phyloP scores from a whole-genome alignment of 2,113 vertebrate species.

The Daubentonia madagascariensis region DNA sequence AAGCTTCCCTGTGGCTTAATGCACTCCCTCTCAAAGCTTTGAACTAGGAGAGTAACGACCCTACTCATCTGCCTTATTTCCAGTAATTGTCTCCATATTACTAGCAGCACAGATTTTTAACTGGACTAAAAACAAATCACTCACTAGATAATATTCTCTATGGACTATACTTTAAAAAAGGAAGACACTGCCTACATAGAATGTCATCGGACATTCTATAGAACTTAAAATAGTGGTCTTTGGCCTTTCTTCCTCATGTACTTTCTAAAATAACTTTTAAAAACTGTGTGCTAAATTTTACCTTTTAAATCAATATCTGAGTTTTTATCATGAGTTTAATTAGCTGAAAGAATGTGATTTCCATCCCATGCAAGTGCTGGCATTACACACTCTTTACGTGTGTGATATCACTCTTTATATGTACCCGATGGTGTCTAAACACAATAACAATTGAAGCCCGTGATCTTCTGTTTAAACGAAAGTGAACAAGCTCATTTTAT shows the following conservation, averaged over 20 bases:
- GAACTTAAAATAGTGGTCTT: not conserved
- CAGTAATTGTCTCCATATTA: not conserved
- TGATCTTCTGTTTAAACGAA: not conserved
- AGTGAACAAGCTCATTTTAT: not conserved
- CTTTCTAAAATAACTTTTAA: not conserved
- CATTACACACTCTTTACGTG: not conserved
- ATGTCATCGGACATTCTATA: not conserved
- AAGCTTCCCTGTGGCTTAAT: not conserved
- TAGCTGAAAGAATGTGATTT: not conserved
- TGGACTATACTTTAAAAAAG: not conserved
- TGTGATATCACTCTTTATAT: not conserved
- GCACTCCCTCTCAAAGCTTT: not conserved
- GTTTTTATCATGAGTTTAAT: not conserved
- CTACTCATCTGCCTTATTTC: not conserved
- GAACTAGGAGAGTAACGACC: not conserved
- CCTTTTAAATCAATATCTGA: not conserved
- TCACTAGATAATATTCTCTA: not conserved
- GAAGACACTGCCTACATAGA: not conserved
- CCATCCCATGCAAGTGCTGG: not conserved
- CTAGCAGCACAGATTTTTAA: not conserved
- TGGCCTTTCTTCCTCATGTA: not conserved
- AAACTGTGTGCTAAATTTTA: not conserved
- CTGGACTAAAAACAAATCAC: not conserved
- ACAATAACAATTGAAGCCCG: not conserved
- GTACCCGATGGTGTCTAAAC: not conserved